Evolutionary conservation across 2,888 invertebrate species (phyloP).

Genomic region (Metellina segmentata): DNA sequence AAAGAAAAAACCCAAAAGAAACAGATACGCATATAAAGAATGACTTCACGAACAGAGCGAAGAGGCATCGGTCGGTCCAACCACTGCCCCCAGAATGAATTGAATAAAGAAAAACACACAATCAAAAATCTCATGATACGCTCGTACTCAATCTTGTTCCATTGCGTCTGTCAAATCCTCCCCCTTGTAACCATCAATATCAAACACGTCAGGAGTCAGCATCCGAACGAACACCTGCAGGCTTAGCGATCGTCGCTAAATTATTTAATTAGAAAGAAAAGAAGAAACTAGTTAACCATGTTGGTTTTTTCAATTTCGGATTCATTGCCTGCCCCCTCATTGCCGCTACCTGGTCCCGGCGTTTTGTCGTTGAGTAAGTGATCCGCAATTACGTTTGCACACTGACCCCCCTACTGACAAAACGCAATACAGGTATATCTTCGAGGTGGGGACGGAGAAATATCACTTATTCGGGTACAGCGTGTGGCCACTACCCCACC

Average conservation of each 20-base stretch:
- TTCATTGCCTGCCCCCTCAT: constrained; percentile 26
- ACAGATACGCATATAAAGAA: constrained; percentile 63
- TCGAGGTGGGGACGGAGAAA: constrained; percentile 18
- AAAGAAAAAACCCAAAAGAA: constrained; percentile 2
- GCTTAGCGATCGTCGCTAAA: constrained; percentile 55
- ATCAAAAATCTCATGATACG: constrained; percentile 57
- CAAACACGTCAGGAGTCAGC: constrained; percentile 65
- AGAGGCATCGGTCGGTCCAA: constrained; percentile 33
- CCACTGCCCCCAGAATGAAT: not conserved
- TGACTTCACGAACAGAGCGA: constrained; percentile 49
- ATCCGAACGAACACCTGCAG: constrained; percentile 66
- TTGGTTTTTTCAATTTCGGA: constrained; percentile 75
- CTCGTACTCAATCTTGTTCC: constrained; percentile 73
- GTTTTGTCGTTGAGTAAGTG: constrained; percentile 75
- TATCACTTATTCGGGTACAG: constrained; percentile 45
- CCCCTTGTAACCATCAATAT: constrained; percentile 74
- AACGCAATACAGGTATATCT: constrained; percentile 29
- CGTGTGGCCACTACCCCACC: constrained; percentile 13
- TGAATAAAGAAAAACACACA: constrained; percentile 58
- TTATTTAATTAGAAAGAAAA: constrained; percentile 72
- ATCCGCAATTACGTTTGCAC: constrained; percentile 69
- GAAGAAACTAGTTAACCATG: constrained; percentile 71
- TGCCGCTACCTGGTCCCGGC: constrained; percentile 39
- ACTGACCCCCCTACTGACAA: constrained; percentile 4
- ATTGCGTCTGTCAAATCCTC: constrained; percentile 75